These are phyloP conservation scores for Malurus alboscapulatus DNA, from an alignment of 2,113 vertebrate species.

Conservation along the genomic window DNA sequence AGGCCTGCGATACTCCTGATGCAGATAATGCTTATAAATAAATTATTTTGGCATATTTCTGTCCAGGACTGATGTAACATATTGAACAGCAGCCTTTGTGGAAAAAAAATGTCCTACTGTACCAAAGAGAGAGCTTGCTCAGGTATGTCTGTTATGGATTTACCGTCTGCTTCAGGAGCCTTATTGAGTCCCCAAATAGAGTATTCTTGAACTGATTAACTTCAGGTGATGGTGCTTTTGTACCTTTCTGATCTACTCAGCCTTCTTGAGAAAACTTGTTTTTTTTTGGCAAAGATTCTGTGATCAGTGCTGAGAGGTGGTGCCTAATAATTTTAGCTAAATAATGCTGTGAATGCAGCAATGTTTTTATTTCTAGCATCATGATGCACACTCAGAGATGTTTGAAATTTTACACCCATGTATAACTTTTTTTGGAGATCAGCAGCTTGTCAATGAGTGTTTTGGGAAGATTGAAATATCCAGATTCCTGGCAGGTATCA, in stretches of 20 bases:
- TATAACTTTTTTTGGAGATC: neutral
- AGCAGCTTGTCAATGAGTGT: neutral
- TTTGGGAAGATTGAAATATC: neutral
- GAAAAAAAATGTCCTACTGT: conserved; percentile 48
- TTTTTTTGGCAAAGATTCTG: neutral
- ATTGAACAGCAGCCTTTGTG: conserved; percentile 34
- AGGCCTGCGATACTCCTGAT: neutral
- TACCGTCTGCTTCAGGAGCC: neutral
- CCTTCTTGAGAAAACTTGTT: neutral
- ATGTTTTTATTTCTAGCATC: neutral
- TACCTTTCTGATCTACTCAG: neutral
- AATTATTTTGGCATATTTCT: conserved; percentile 49
- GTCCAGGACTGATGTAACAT: conserved; percentile 41
- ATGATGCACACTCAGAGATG: neutral
- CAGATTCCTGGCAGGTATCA: neutral
- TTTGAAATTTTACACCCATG: neutral
- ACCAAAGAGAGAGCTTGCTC: conserved; percentile 47
- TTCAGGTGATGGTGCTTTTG: neutral
- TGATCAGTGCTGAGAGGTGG: neutral
- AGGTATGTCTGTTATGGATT: neutral
- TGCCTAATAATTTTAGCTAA: neutral
- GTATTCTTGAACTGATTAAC: neutral
- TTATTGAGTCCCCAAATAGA: neutral
- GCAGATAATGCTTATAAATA: neutral
- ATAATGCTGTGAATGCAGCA: neutral